Evolutionary conservation across 2,113 vertebrate genomes (phyloP).

Genomic region (Neotoma lepida): DNA sequence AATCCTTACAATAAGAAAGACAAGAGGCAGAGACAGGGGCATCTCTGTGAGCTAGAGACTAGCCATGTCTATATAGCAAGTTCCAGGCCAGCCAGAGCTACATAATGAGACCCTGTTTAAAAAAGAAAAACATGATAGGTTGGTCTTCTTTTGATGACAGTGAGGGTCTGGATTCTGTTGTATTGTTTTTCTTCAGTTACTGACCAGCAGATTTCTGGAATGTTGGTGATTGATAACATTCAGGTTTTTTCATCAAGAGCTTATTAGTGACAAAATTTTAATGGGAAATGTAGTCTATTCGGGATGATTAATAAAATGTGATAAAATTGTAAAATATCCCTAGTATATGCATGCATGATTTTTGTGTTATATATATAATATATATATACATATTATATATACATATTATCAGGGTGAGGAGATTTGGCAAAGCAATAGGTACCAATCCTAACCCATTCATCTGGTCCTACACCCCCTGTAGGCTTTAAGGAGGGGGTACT

Average conservation of each 20-base stretch:
- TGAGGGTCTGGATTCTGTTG: not conserved
- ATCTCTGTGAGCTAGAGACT: not conserved
- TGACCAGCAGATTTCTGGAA: not conserved
- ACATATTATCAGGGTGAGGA: not conserved
- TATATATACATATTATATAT: not conserved
- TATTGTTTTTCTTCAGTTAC: not conserved
- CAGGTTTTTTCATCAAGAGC: not conserved
- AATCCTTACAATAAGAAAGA: not conserved
- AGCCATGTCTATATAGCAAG: not conserved
- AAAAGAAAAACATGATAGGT: too few relatives aligned
- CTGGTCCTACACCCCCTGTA: not conserved
- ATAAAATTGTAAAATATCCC: not conserved
- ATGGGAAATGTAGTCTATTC: not conserved
- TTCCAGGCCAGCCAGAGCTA: not conserved
- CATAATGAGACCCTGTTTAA: not conserved
- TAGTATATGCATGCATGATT: not conserved
- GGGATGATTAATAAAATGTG: not conserved
- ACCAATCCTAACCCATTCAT: not conserved
- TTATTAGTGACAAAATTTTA: conserved; percentile 15
- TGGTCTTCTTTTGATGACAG: not conserved
- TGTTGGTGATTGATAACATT: not conserved
- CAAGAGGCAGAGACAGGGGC: not conserved
- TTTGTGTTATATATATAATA: not conserved
- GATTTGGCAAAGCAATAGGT: not conserved
- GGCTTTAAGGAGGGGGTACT: not conserved